A percentile compares a stretch with the other conserved stretches of the same genome.
Conservation (phyloP, 2,797 vertebrate species). For the Ateles fusciceps region DNA sequence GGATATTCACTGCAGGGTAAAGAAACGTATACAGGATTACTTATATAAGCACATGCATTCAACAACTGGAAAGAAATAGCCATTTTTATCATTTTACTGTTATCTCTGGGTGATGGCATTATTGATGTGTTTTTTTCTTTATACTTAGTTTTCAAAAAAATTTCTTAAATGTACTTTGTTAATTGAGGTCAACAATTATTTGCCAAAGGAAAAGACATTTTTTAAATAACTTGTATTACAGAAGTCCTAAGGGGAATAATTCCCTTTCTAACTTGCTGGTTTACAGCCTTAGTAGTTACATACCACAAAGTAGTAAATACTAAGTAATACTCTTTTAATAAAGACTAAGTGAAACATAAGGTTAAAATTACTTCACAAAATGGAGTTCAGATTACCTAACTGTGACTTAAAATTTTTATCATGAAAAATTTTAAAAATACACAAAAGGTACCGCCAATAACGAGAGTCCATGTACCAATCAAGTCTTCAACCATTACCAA, state of each 20-base stretch:
- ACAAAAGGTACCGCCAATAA: not conserved
- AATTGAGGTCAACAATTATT: not conserved
- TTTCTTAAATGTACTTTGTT: conserved; percentile 13
- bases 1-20: not conserved
- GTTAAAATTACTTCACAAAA: conserved; percentile 32
- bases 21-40: not conserved
- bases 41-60: not conserved
- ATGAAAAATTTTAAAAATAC: not conserved
- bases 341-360: conserved; percentile 1
- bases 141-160: not conserved
- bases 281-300: not conserved
- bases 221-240: not conserved
- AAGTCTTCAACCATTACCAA: conserved; percentile 4
- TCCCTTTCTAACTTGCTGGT: not conserved
- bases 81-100: not conserved
- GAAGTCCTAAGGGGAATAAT: conserved; percentile 23
- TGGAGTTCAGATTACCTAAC: not conserved
- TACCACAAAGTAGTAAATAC: not conserved
- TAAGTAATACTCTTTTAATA: conserved; percentile 11
- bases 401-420: not conserved
- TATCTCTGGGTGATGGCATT: not conserved
- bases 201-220: not conserved
- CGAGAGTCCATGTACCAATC: not conserved
- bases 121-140: not conserved
- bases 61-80: not conserved